Percentiles rank a stretch among this genome's conserved stretches.
phyloP scores from a whole-genome alignment of 2,113 vertebrate genomes.

The Pavo muticus region DNA sequence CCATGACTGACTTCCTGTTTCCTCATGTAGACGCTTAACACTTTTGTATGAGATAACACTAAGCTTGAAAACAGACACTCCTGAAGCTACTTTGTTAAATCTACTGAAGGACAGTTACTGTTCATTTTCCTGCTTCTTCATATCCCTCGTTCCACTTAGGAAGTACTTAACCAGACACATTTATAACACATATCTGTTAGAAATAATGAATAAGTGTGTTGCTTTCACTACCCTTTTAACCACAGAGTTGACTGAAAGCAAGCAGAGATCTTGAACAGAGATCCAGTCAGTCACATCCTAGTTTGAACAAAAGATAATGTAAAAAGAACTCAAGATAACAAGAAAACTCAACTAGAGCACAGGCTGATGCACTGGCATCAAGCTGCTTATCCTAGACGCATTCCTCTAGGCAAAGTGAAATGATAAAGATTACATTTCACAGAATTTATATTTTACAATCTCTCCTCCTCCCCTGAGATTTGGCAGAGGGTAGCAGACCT shows the following conservation, averaged over 20 bases:
- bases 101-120: neutral
- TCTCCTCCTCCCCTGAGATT: neutral
- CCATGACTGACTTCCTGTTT: neutral
- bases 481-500: neutral
- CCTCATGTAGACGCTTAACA: neutral
- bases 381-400: neutral
- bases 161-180: constrained; percentile 31
- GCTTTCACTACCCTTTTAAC: constrained; percentile 39
- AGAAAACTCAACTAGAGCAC: constrained; percentile 3
- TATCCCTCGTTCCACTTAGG: neutral
- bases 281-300: constrained; percentile 29
- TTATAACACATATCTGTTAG: constrained; percentile 23
- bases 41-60: neutral
- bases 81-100: neutral
- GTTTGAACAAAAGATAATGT: constrained; percentile 23
- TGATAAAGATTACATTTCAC: neutral
- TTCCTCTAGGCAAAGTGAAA: constrained; percentile 41
- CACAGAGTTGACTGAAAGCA: constrained; percentile 26
- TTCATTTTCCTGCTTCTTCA: constrained; percentile 10
- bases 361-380: constrained; percentile 6
- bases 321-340: constrained; percentile 34
- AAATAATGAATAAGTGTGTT: constrained; percentile 22
- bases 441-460: constrained; percentile 5
- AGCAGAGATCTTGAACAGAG: constrained; percentile 16
- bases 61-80: neutral